Conservation (phyloP, 2,113 vertebrate species). For the Etheostoma spectabile region DNA sequence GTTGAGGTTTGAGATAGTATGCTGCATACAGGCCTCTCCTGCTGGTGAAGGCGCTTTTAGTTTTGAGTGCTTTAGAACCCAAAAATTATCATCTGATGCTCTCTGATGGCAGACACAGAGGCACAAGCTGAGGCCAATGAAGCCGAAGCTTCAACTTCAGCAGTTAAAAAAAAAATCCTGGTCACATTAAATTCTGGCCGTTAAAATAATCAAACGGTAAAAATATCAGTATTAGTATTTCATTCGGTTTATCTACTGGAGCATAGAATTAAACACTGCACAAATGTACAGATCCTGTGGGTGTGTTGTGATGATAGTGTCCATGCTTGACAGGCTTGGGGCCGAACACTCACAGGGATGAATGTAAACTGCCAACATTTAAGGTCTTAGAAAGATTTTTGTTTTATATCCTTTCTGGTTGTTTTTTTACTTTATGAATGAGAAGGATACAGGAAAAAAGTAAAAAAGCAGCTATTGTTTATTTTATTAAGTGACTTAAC, state of each 20-base stretch:
- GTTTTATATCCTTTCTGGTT: slow-evolving; percentile 53
- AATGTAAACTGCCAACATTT: slow-evolving; percentile 76
- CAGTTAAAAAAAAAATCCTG: slow-evolving; percentile 21
- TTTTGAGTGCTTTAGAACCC: slow-evolving; percentile 55
- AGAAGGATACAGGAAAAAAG: slow-evolving; percentile 3
- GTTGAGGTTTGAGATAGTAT: slow-evolving; percentile 60
- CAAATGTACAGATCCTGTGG: slow-evolving; percentile 70
- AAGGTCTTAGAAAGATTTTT: slow-evolving; percentile 41
- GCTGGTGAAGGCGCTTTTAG: slow-evolving; percentile 39
- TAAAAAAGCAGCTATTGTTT: slow-evolving; percentile 53
- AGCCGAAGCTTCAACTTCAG: slow-evolving; percentile 29
- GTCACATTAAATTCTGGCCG: neutral
- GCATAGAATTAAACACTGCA: slow-evolving; percentile 58
- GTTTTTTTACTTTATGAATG: slow-evolving; percentile 45
- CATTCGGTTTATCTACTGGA: slow-evolving; percentile 34
- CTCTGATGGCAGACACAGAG: slow-evolving; percentile 28
- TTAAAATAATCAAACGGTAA: neutral
- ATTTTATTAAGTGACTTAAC: slow-evolving; percentile 51
- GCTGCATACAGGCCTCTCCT: slow-evolving; percentile 53
- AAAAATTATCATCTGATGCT: slow-evolving; percentile 33
- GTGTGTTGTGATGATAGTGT: slow-evolving; percentile 55
- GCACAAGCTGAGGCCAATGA: slow-evolving; percentile 29
- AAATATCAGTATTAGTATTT: slow-evolving; percentile 25
- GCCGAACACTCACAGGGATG: slow-evolving; percentile 60
- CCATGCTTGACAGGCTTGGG: slow-evolving; percentile 48